A percentile compares a stretch with the other conserved stretches of the same genome.
These are phyloP conservation scores for Picathartes gymnocephalus DNA, from an alignment of 2,113 vertebrate species.

Conservation along the genomic window DNA sequence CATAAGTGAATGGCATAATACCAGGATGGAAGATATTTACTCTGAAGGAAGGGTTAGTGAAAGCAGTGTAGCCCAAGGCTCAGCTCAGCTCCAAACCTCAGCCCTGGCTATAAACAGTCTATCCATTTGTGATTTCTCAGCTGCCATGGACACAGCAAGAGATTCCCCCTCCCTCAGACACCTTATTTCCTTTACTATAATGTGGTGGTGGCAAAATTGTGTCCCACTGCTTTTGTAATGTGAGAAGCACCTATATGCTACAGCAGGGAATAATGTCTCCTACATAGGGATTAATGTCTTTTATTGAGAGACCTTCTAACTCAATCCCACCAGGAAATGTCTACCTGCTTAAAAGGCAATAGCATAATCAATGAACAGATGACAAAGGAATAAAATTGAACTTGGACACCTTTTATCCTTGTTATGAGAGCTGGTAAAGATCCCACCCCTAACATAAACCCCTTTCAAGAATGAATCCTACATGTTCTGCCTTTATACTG, in stretches of 20 bases:
- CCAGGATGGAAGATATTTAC: background rate
- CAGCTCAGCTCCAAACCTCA: background rate
- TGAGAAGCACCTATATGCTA: background rate
- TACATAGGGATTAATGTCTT: background rate
- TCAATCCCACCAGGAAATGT: background rate
- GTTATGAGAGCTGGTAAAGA: background rate
- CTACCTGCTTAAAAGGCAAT: background rate
- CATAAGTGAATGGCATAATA: background rate
- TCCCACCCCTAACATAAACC: background rate
- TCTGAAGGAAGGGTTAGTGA: background rate
- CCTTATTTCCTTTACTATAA: background rate
- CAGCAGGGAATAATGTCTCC: background rate
- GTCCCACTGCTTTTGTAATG: background rate
- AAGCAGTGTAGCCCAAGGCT: background rate
- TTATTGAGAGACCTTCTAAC: background rate
- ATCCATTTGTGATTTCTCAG: background rate
- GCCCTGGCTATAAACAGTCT: background rate
- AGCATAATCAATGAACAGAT: background rate
- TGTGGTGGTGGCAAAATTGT: background rate
- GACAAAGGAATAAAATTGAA: background rate
- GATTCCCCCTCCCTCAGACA: background rate
- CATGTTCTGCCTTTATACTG: background rate
- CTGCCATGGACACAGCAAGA: background rate
- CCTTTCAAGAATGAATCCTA: background rate
- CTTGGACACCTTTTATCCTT: background rate